Base-by-base conservation (phyloP, 2,797 vertebrate genomes). In the Cryptoblepharus egeriae region DNA sequence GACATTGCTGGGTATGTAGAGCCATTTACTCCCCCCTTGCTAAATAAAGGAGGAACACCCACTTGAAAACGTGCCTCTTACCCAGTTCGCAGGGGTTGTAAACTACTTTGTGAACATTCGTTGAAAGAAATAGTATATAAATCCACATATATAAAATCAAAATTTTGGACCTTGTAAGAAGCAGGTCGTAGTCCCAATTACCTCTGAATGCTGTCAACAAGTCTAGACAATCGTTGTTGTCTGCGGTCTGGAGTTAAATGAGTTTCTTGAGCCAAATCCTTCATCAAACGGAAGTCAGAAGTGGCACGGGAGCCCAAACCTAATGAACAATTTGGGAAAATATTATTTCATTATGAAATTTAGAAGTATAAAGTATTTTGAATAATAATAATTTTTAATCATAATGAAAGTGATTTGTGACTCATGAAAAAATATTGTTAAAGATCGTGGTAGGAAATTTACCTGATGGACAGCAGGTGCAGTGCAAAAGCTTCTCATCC, bases 201-300 rank as follows among this genome's bases (percentile, higher is more conserved):
- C 95, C 94, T 94, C 78, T 94, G 92, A 83, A 95, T 88, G 82
- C 87, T 75, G 7, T 92, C 92, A 0, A 83, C 92, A 18, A 95
- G 92, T 71, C 85, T 84, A 63, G 88, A 83, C 75, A 95, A 75
- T 4, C 80, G 90, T 84, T 94, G 93, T 72, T 95, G 93, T 68
- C 93, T 88, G 22, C 13, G 75, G 13, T 89, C 10, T 32, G 95
- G 95, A 18, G 77, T 75, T n/a, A 95, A 90, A 2, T 85, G 90
- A 0, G 69, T 95, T 70, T 93, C 87, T 49, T 89, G 63, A 26
- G 92, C 87, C 64, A 94, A 82, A 42, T 93, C 92, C 79, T 90
- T 94, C 95, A 95, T 94, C 80, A 94, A 35, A 0, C 78, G 92
- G 82, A 93, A 94, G 80, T 94, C 89, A 30, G 92, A 88, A 30